Conservation (phyloP, 2,113 vertebrate species). For the Actenoides hombroni region DNA sequence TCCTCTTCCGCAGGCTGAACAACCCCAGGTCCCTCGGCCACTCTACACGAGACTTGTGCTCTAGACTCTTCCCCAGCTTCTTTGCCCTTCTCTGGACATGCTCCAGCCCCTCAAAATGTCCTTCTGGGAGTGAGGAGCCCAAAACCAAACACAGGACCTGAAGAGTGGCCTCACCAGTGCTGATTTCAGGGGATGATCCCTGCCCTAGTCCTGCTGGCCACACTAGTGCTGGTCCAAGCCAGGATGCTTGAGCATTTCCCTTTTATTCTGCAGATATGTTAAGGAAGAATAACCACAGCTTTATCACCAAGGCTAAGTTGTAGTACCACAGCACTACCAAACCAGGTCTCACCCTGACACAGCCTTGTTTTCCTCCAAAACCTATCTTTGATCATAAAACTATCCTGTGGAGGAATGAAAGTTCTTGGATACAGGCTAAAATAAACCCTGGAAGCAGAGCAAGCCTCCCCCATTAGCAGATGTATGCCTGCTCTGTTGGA, state of each 20-base stretch:
- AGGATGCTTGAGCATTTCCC: background rate
- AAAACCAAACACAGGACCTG: background rate
- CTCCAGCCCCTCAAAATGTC: background rate
- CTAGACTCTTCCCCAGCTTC: background rate
- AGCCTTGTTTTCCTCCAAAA: background rate
- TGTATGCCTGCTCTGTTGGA: background rate
- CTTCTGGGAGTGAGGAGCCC: background rate
- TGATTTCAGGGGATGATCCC: background rate
- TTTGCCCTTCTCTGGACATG: background rate
- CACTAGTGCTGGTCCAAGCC: background rate
- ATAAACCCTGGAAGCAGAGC: background rate
- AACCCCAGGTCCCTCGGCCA: background rate
- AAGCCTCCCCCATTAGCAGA: background rate
- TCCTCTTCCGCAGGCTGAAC: background rate
- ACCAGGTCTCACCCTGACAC: background rate
- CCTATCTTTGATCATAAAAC: background rate
- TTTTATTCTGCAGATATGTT: background rate
- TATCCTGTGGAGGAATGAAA: background rate
- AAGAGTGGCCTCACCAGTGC: background rate
- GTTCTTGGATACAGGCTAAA: background rate
- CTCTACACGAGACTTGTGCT: background rate
- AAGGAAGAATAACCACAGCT: background rate
- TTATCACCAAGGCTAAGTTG: background rate
- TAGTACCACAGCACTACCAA: background rate
- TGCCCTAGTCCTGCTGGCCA: background rate